Base-by-base conservation (phyloP, 2,113 vertebrate genomes). In the Calidris pygmaea region DNA sequence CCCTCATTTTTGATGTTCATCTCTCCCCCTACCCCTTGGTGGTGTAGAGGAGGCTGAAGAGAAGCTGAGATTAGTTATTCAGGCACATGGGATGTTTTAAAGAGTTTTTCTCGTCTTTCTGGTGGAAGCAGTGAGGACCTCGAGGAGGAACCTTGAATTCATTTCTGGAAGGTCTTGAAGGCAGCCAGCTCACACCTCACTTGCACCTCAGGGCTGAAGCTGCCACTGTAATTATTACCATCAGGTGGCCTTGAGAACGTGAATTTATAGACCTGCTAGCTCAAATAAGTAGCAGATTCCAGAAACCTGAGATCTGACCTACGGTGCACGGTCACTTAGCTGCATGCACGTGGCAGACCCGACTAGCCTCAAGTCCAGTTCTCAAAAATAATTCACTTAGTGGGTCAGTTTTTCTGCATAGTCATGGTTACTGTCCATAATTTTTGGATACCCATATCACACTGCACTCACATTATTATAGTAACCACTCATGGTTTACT, bases 251-350 rank as follows among this genome's bases (percentile, higher is more conserved):
- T 81, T 24, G 12, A 74, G 47, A 75, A 48, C 21, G 45, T 0
- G 2, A 16, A 15, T 87, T 73, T 29, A 7, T 24, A 37, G 63
- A 48, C 6, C 34, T 66, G 47, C 4, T 59, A 17, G 22, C 24
- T 83, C 13, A 39, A 27, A 12, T 48, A 56, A 45, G 20, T 7
- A 70, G 35, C 1, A 3, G 43, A 9, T 21, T 30, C 13, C 72
- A 35, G 39, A 73, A 45, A 32, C 35, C 10, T 15, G 4, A 2
- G 23, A 45, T 65, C 83, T 72, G 67, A 23, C 8, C 32, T 16
- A 0, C 0, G 3, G 73, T 1, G 1, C 9, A 2, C 6, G 3
- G 53, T 58, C 2, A 0, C 20, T 81, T 65, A n/a, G 2, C 16
- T 50, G 60, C 27, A 5, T 41, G 6, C 6, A 1, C 37, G 13